A percentile compares a stretch with the other conserved stretches of the same genome.
Conservation (phyloP, 1,140 invertebrate genomes). For the Maconellicoccus hirsutus region DNA sequence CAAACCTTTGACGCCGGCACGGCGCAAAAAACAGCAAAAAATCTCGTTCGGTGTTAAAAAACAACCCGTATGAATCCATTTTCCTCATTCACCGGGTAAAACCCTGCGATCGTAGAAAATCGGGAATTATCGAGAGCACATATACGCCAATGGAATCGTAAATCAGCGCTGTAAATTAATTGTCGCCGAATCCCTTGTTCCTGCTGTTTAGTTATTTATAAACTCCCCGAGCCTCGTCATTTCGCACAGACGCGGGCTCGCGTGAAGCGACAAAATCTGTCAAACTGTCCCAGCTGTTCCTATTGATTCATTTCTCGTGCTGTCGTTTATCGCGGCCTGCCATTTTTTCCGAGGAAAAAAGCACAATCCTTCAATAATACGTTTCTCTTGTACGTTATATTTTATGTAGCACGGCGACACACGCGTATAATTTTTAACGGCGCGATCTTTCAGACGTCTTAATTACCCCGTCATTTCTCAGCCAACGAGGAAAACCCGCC, state of each 20-base stretch:
- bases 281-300: constrained; percentile 19
- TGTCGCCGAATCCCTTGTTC: constrained; percentile 15
- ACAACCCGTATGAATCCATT: no score
- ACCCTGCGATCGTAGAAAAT: background rate
- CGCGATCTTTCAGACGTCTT: no score
- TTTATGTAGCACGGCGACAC: no score
- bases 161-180: constrained; percentile 20
- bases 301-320: constrained; percentile 21
- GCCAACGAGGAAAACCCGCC: no score
- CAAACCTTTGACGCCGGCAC: no score
- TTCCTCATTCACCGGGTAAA: no score
- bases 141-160: constrained; percentile 13
- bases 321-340: background rate
- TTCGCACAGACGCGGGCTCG: background rate
- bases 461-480: no score
- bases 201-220: constrained; percentile 22
- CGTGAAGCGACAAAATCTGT: constrained; percentile 12
- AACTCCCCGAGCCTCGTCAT: background rate
- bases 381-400: constrained; percentile 12
- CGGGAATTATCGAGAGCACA: constrained; percentile 15
- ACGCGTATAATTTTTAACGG: no score
- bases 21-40: no score
- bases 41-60: no score
- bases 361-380: background rate
- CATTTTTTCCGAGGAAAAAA: background rate